Conservation (phyloP, 2,888 invertebrate species). For the Tenodera sinensis region DNA sequence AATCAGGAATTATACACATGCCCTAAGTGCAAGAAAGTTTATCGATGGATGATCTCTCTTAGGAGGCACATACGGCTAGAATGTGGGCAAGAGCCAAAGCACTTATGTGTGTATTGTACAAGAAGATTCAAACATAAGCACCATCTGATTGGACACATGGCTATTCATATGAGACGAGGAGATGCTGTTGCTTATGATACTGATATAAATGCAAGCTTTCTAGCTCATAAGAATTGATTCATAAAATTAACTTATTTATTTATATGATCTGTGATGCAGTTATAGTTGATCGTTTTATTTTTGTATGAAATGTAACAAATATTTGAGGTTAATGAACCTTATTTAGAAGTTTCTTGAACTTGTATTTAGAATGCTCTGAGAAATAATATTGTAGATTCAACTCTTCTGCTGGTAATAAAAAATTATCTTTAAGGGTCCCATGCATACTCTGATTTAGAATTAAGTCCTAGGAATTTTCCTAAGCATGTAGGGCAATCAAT, state of each 20-base stretch:
- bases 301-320: neutral
- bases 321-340: neutral
- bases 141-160: slow-evolving; percentile 19
- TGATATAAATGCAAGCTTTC: neutral
- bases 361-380: too few relatives aligned
- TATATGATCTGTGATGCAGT: neutral
- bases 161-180: neutral
- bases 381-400: too few relatives aligned
- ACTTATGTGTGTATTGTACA: slow-evolving; percentile 41
- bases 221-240: neutral
- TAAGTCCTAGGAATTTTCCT: too few relatives aligned
- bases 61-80: slow-evolving; percentile 36
- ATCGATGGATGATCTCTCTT: slow-evolving; percentile 32
- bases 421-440: too few relatives aligned
- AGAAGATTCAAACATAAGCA: slow-evolving; percentile 40
- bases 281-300: neutral
- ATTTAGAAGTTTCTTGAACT: too few relatives aligned
- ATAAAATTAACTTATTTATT: neutral
- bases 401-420: too few relatives aligned
- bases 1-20: slow-evolving; percentile 11
- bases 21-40: slow-evolving; percentile 22
- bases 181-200: neutral
- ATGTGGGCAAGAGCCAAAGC: slow-evolving; percentile 39
- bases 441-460: too few relatives aligned
- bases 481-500: too few relatives aligned